Percentiles rank a stretch among this genome's conserved stretches.
Evolutionary conservation across 1,140 invertebrate species (phyloP).

Genomic region (Linepithema humile): DNA sequence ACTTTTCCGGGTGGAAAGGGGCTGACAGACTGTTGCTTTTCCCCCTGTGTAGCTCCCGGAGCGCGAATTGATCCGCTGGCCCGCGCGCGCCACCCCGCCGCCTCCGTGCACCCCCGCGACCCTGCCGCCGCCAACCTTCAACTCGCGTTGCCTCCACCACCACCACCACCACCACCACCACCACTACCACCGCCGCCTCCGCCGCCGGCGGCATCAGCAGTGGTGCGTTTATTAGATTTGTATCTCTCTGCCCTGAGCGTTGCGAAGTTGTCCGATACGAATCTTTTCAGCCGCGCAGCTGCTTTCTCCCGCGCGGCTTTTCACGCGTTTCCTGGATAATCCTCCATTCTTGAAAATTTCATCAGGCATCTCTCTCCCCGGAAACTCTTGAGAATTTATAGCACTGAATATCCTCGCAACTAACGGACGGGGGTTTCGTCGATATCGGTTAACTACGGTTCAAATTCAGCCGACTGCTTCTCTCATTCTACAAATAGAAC

Average conservation of each 20-base stretch:
- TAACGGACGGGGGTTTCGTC: background rate
- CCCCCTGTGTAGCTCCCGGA: slow-evolving; percentile 63
- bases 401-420: background rate
- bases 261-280: background rate
- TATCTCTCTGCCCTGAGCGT: slow-evolving; percentile 10
- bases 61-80: slow-evolving; percentile 75
- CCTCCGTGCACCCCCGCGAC: slow-evolving; percentile 61
- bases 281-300: background rate
- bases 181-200: background rate
- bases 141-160: slow-evolving; percentile 40
- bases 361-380: background rate
- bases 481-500: background rate
- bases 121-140: slow-evolving; percentile 65
- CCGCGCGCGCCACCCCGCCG: slow-evolving; percentile 61
- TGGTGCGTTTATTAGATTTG: slow-evolving; percentile 34
- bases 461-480: background rate
- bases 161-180: background rate
- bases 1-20: slow-evolving; percentile 66
- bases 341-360: background rate
- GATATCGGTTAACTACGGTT: background rate
- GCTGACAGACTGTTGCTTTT: slow-evolving; percentile 74
- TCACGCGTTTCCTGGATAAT: background rate
- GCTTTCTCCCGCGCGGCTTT: background rate
- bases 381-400: background rate
- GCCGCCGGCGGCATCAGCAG: slow-evolving; percentile 29